phyloP scores from a whole-genome alignment of 2,113 vertebrate genomes.

The Lepus americanus region DNA sequence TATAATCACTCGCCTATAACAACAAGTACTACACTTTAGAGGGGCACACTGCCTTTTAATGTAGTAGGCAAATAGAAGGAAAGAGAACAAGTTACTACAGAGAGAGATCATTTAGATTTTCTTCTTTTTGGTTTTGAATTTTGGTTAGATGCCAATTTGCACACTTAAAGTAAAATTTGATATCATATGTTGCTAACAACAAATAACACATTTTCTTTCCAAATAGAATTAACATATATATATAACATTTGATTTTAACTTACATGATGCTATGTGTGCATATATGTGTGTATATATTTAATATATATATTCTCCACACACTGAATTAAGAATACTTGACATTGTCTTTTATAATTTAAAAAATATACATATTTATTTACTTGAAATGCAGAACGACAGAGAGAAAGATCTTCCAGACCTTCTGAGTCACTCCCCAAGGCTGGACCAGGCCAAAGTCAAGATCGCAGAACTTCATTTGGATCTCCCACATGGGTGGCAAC shows the following conservation, averaged over 20 bases:
- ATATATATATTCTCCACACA: background rate
- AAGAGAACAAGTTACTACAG: background rate
- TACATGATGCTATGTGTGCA: background rate
- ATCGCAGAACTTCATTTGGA: no score
- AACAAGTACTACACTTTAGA: background rate
- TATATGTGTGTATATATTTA: no score
- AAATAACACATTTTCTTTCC: background rate
- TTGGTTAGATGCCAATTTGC: background rate
- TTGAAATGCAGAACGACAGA: no score
- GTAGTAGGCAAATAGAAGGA: background rate
- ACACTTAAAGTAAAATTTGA: background rate
- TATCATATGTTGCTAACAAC: background rate
- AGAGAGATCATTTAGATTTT: background rate
- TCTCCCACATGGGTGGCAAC: no score
- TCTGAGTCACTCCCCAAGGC: no score
- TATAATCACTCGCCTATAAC: background rate
- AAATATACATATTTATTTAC: no score
- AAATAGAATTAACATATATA: background rate
- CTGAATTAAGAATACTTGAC: background rate
- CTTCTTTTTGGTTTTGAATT: conserved; percentile 6
- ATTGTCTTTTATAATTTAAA: no score
- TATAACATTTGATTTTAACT: background rate
- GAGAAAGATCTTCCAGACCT: no score
- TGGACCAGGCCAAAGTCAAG: no score
- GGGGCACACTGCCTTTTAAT: background rate